These are phyloP conservation scores for Agonopterix arenella DNA, from an alignment of 2,888 invertebrate species.

Conservation along the genomic window DNA sequence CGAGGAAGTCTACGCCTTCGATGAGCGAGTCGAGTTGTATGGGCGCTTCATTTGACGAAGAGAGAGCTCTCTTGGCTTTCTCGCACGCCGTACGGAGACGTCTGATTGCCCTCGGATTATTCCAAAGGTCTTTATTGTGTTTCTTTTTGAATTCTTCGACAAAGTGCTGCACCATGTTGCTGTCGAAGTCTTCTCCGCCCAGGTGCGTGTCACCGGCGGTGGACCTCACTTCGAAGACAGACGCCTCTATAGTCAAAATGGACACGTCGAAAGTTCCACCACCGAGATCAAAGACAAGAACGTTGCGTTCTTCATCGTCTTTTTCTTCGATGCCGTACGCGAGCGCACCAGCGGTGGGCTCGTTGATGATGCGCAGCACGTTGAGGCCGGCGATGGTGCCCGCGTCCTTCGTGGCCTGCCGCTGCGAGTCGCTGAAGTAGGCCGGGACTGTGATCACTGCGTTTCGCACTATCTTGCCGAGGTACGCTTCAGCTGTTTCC, in stretches of 20 bases:
- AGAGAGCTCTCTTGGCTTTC: slow-evolving; percentile 82
- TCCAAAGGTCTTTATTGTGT: slow-evolving; percentile 77
- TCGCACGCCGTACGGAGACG: slow-evolving; percentile 83
- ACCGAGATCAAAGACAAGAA: slow-evolving; percentile 75
- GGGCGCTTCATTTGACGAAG: slow-evolving; percentile 81
- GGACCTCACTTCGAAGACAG: slow-evolving; percentile 83
- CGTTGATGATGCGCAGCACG: slow-evolving; percentile 85
- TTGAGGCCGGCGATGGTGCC: slow-evolving; percentile 54
- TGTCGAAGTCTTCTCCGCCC: slow-evolving; percentile 78
- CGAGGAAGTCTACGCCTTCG: slow-evolving; percentile 80
- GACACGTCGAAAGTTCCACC: slow-evolving; percentile 86
- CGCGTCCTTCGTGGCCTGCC: too few relatives aligned
- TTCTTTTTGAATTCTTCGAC: slow-evolving; percentile 81
- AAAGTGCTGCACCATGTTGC: slow-evolving; percentile 77
- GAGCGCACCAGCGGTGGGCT: slow-evolving; percentile 82
- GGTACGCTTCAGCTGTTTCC: too few relatives aligned
- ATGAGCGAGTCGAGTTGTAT: slow-evolving; percentile 82
- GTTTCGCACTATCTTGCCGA: too few relatives aligned
- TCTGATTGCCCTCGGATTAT: slow-evolving; percentile 78
- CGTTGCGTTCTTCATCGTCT: slow-evolving; percentile 71
- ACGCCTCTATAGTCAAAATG: slow-evolving; percentile 84
- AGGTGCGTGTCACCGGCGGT: slow-evolving; percentile 88
- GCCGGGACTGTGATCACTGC: too few relatives aligned
- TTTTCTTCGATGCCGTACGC: slow-evolving; percentile 80
- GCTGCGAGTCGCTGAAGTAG: too few relatives aligned